phyloP scores from a whole-genome alignment of 2,888 invertebrate species.

The Cyclophora punctaria region DNA sequence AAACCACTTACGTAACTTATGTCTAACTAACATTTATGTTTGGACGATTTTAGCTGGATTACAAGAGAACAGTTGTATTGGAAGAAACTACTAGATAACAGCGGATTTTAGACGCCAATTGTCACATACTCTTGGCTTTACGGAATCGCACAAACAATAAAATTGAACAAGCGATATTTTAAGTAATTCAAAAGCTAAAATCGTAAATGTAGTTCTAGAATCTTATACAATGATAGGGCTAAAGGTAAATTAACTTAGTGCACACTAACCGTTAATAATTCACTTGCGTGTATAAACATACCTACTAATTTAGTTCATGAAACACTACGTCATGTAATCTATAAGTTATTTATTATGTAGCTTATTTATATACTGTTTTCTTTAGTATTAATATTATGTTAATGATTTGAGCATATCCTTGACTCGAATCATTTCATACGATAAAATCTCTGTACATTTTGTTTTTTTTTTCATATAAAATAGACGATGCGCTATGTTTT shows the following conservation, averaged over 20 bases:
- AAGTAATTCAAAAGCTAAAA: conserved; percentile 42
- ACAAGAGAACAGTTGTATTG: conserved; percentile 3
- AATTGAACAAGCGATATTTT: conserved; percentile 10
- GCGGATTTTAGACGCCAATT: background rate
- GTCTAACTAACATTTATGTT: conserved; percentile 49
- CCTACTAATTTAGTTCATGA: conserved; percentile 69
- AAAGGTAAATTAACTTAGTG: conserved; percentile 47
- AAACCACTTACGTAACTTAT: conserved; percentile 64
- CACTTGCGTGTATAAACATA: conserved; percentile 74
- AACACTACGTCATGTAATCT: conserved; percentile 36
- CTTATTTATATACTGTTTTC: conserved; percentile 31
- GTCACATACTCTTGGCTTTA: background rate
- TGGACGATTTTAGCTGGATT: conserved; percentile 54
- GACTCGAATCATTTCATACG: conserved; percentile 26
- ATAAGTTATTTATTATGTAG: conserved; percentile 22
- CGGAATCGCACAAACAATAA: background rate
- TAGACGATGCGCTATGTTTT: background rate
- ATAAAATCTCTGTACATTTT: conserved; percentile 43
- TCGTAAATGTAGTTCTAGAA: conserved; percentile 31
- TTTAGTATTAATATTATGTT: conserved; percentile 24
- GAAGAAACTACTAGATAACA: conserved; percentile 1
- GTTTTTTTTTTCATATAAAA: conserved; percentile 11
- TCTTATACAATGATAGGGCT: conserved; percentile 39
- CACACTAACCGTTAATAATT: conserved; percentile 69
- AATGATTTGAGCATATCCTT: conserved; percentile 49